Conservation (phyloP, 2,113 vertebrate genomes). For the Sinocyclocheilus anophthalmus region DNA sequence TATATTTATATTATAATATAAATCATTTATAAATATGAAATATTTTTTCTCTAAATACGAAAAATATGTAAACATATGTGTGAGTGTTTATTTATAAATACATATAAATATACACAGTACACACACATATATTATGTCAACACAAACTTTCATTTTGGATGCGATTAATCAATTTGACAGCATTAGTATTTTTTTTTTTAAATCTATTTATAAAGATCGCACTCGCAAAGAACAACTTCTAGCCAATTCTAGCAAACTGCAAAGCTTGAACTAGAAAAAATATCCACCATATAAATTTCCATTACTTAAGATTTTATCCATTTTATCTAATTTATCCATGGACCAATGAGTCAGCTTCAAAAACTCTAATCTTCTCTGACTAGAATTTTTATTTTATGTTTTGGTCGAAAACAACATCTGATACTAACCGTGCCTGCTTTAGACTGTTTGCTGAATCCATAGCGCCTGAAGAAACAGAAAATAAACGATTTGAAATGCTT, state of each 20-base stretch:
- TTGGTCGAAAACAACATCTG: neutral
- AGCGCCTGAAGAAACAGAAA: slow-evolving; percentile 76
- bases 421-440: slow-evolving; percentile 85
- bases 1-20: no score
- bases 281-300: neutral
- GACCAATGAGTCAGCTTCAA: neutral
- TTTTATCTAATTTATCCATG: neutral
- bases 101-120: no score
- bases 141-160: no score
- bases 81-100: no score
- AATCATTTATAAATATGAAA: no score
- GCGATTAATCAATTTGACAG: no score
- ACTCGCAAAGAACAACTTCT: no score
- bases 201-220: no score
- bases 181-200: no score
- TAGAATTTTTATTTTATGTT: neutral
- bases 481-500: neutral
- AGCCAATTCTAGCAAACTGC: neutral
- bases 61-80: no score
- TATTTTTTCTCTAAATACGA: no score
- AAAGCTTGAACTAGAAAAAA: neutral
- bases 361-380: neutral
- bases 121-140: no score
- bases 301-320: neutral
- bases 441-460: slow-evolving; percentile 86